Base-by-base conservation (phyloP, 2,797 vertebrate genomes). In the Philypnodon macrostomus region DNA sequence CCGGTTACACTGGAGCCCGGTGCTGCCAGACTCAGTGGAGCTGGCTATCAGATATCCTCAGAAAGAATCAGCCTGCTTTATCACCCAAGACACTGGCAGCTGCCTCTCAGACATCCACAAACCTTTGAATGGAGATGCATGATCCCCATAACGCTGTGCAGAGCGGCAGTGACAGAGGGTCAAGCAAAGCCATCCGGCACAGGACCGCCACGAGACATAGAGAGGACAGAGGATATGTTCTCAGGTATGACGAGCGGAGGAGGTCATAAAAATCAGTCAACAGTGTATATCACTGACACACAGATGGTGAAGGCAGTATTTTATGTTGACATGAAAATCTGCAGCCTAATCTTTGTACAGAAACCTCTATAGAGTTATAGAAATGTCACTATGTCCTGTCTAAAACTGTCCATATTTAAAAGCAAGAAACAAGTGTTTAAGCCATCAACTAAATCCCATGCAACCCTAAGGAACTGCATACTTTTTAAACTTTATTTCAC, bases 1-100 rank as follows among this genome's bases (percentile, higher is more conserved):
- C 65, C 41, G 18, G 77, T 84, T 83, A 81, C 79, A 78, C 31
- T 36, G 3, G 4, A 63, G 47, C 48, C 55, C 47, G 16, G 23
- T 32, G 60, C 64, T 64, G 62, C 62, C 64, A 79, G 72, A 82
- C 72, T 67, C 48, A 6, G 15, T 31, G 71, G 73, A 78, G 73
- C 70, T 87, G 61, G 42, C 70, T 77, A 87, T 89, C 81, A 73
- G 41, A 84, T 83, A 41, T 83, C 85, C 45, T 45, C 42, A 48
- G 61, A 79, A 77, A 74, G 70, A 85, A 85, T 82, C 69, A 69
- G 41, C 38, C 47, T 14, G 40, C 78, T 84, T 84, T 77, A 78
- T 84, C 73, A 67, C 58, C 44, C 63, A 46, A 48, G 52, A 55
- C 58, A 49, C 49, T 29, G 51, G 65, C 84, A 80, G 85, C 85